A percentile compares a stretch with the other conserved stretches of the same genome.
Conservation (phyloP, 2,888 invertebrate genomes). For the Drosophila subsilvestris region DNA sequence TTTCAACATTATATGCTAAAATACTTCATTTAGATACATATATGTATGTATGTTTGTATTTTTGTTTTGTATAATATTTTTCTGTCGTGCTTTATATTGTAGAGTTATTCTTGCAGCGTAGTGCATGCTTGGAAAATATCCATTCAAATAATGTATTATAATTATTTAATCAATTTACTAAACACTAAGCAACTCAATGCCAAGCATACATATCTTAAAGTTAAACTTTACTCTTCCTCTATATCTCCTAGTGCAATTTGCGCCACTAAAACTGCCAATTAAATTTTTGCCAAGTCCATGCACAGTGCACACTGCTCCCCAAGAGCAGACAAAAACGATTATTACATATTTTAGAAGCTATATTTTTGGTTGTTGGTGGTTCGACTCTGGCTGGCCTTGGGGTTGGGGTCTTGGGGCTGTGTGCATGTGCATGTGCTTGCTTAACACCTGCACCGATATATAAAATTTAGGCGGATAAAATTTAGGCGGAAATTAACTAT, state of each 20-base stretch:
- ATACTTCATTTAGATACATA: constrained; percentile 32
- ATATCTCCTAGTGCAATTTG: constrained; percentile 13
- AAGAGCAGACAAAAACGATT: not conserved
- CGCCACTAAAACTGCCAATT: constrained; percentile 32
- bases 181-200: constrained; percentile 65
- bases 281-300: constrained; percentile 21
- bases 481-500: constrained; percentile 16
- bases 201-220: constrained; percentile 61
- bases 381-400: not conserved
- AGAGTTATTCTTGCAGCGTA: constrained; percentile 41
- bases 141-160: constrained; percentile 30
- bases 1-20: constrained; percentile 36
- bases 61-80: constrained; percentile 22
- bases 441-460: constrained; percentile 75
- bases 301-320: constrained; percentile 10
- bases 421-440: constrained; percentile 21
- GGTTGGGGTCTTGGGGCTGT: not conserved
- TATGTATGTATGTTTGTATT: constrained; percentile 1
- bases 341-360: not conserved
- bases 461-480: constrained; percentile 45
- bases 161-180: constrained; percentile 43
- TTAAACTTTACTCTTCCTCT: constrained; percentile 38
- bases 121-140: constrained; percentile 34
- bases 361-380: not conserved
- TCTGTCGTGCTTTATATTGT: constrained; percentile 32